Evolutionary conservation across 2,888 invertebrate species (phyloP).

Genomic region (Chymomyza caudatula): DNA sequence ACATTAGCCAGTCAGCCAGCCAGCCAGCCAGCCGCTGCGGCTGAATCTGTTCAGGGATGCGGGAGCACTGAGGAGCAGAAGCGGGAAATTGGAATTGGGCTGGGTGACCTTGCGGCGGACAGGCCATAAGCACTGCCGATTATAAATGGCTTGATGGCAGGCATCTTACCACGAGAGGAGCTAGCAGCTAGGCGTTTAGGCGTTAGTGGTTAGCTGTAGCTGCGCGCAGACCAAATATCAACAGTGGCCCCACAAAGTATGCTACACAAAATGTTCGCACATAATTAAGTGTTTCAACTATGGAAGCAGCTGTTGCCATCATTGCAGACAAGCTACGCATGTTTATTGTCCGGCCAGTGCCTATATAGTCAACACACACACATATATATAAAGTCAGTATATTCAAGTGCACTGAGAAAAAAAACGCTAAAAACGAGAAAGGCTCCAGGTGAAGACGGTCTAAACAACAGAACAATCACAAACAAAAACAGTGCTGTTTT

Average conservation of each 20-base stretch:
- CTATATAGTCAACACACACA: background rate
- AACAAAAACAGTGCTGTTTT: no score
- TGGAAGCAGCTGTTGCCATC: slow-evolving; percentile 25
- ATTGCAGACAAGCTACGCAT: slow-evolving; percentile 6
- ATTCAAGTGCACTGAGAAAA: background rate
- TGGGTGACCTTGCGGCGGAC: background rate
- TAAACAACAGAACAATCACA: no score
- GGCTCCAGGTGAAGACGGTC: no score
- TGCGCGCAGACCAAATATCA: background rate
- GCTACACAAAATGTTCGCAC: slow-evolving; percentile 39
- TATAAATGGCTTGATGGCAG: slow-evolving; percentile 29
- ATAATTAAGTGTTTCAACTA: slow-evolving; percentile 41
- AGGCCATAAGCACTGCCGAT: slow-evolving; percentile 25
- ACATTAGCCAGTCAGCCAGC: background rate
- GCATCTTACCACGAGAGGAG: background rate
- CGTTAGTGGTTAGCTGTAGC: background rate
- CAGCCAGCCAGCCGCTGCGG: background rate
- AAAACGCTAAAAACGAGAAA: no score
- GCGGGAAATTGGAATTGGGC: background rate
- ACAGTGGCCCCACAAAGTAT: slow-evolving; percentile 9
- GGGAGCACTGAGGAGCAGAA: background rate
- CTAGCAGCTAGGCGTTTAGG: background rate
- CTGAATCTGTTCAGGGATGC: background rate
- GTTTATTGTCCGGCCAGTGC: slow-evolving; percentile 5
- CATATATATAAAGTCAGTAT: background rate